Evolutionary conservation across 2,113 vertebrate species (phyloP).

Genomic region (Dendrocopos noguchii): DNA sequence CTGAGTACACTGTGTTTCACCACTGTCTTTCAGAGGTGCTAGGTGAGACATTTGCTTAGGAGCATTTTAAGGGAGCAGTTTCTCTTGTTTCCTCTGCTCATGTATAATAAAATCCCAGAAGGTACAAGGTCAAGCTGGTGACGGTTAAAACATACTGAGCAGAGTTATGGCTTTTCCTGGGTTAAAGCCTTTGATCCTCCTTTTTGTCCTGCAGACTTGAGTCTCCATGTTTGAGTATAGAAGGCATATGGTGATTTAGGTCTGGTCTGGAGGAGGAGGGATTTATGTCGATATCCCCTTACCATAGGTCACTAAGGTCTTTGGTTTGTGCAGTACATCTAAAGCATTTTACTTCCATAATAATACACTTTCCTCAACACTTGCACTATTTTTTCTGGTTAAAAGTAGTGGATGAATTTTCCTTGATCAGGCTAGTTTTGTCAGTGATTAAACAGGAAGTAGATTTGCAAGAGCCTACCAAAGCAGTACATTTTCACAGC

Average conservation of each 20-base stretch:
- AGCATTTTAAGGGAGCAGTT: background rate
- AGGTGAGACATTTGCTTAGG: background rate
- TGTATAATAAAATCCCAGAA: background rate
- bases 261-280: background rate
- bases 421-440: background rate
- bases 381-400: background rate
- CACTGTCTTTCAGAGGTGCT: background rate
- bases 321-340: background rate
- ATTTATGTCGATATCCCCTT: background rate
- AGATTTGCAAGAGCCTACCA: background rate
- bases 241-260: background rate
- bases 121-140: background rate
- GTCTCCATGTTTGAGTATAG: background rate
- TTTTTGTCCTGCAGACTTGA: background rate
- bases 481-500: background rate
- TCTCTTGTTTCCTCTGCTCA: background rate
- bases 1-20: background rate
- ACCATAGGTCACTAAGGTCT: background rate
- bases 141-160: background rate
- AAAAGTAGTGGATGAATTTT: background rate
- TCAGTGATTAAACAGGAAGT: background rate
- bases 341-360: background rate
- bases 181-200: background rate
- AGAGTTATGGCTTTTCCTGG: background rate
- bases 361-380: background rate